Percentiles rank a stretch among this genome's conserved stretches.
Evolutionary conservation across 2,888 invertebrate genomes (phyloP).

Genomic region (Watsonalla binaria): DNA sequence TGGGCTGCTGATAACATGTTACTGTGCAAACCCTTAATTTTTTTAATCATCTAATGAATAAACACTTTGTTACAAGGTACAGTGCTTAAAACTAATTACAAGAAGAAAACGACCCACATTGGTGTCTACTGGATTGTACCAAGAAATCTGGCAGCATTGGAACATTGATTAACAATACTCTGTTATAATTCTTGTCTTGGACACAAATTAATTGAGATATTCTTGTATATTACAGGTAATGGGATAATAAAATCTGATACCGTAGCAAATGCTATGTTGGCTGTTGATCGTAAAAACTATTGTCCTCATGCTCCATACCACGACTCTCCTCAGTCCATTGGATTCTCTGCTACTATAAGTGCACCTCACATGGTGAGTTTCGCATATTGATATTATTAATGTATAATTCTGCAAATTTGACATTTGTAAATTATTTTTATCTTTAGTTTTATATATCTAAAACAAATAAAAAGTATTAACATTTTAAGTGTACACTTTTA

Average conservation of each 20-base stretch:
- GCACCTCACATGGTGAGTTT: conserved; percentile 94
- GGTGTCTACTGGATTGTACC: no score
- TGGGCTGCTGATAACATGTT: no score
- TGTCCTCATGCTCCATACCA: conserved; percentile 87
- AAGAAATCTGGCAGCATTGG: background rate
- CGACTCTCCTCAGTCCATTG: conserved; percentile 96
- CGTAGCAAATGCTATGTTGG: conserved; percentile 89
- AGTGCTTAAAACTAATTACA: no score
- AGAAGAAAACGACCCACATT: no score
- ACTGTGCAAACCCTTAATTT: no score
- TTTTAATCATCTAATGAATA: no score
- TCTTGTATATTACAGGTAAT: conserved; percentile 78
- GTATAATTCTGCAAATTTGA: no score
- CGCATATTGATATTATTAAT: no score
- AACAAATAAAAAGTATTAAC: background rate
- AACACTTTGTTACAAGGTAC: no score
- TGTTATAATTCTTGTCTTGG: no score
- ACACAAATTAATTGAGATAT: background rate
- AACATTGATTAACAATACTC: no score
- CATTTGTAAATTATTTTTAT: background rate
- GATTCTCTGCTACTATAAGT: conserved; percentile 96
- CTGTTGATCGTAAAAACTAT: conserved; percentile 91
- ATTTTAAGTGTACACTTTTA: no score
- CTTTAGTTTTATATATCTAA: background rate
- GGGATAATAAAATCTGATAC: conserved; percentile 86